A percentile compares a stretch with the other conserved stretches of the same genome.
Evolutionary conservation across 2,888 invertebrate species (phyloP).

Genomic region (Dichetophora obliterata): DNA sequence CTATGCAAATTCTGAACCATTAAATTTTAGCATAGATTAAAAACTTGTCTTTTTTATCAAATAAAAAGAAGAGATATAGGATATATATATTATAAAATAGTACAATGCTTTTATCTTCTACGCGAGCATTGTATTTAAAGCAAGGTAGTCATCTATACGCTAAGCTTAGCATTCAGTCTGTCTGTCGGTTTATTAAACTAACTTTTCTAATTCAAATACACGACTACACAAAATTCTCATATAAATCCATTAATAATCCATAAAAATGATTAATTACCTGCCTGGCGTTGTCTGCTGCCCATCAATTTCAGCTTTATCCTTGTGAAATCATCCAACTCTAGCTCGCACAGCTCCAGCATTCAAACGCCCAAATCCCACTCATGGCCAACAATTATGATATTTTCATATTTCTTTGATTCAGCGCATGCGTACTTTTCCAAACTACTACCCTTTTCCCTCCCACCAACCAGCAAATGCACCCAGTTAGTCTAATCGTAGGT

Average conservation of each 20-base stretch:
- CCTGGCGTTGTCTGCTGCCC: slow-evolving; percentile 56
- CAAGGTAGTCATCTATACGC: too few relatives aligned
- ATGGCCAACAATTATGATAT: slow-evolving; percentile 21
- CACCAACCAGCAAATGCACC: background rate
- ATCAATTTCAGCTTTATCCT: slow-evolving; percentile 47
- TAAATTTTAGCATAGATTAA: too few relatives aligned
- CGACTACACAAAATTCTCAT: background rate
- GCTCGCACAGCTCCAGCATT: background rate
- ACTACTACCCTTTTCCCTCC: background rate
- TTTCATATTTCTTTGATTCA: slow-evolving; percentile 29
- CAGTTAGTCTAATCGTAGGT: slow-evolving; percentile 31
- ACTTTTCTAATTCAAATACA: too few relatives aligned
- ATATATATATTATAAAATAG: too few relatives aligned
- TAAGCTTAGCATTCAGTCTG: too few relatives aligned
- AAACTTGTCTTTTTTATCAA: too few relatives aligned
- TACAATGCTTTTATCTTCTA: too few relatives aligned
- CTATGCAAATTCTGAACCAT: too few relatives aligned
- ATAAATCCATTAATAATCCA: slow-evolving; percentile 61
- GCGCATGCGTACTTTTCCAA: slow-evolving; percentile 49
- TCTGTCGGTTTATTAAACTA: too few relatives aligned
- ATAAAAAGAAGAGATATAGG: too few relatives aligned
- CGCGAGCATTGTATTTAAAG: too few relatives aligned
- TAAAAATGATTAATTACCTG: slow-evolving; percentile 63
- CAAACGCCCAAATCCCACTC: background rate
- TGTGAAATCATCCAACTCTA: background rate